These are phyloP conservation scores for Napeogenes inachia DNA, from an alignment of 2,888 invertebrate genomes.

Conservation along the genomic window DNA sequence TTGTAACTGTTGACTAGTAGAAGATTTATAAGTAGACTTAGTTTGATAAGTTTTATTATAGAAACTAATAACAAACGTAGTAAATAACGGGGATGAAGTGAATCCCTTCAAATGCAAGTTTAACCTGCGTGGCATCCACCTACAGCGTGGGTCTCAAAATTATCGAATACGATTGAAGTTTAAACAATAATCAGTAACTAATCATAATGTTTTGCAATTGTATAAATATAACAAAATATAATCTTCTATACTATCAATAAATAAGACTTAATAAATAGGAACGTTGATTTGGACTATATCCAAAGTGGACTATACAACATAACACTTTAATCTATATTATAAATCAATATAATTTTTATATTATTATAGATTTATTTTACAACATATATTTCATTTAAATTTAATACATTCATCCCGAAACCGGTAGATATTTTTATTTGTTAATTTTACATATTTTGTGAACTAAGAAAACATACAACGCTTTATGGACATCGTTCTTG, in stretches of 20 bases:
- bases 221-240: neutral
- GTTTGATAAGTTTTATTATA: neutral
- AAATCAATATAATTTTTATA: neutral
- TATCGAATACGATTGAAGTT: conserved; percentile 16
- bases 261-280: conserved; percentile 10
- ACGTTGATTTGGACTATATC: conserved; percentile 12
- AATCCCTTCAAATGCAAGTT: conserved; percentile 63
- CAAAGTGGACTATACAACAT: conserved; percentile 11
- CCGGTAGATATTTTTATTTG: too few relatives aligned
- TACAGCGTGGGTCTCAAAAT: conserved; percentile 28
- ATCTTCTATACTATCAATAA: conserved; percentile 12
- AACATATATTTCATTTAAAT: too few relatives aligned
- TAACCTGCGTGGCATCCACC: conserved; percentile 32
- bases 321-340: conserved; percentile 6
- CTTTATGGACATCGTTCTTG: neutral
- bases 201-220: too few relatives aligned
- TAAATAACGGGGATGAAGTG: conserved; percentile 46
- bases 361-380: neutral
- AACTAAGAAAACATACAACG: neutral
- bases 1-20: too few relatives aligned
- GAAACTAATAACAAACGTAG: neutral
- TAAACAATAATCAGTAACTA: conserved; percentile 5
- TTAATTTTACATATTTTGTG: neutral
- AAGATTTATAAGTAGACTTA: too few relatives aligned
- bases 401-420: too few relatives aligned